These are phyloP conservation scores for Pseudoips prasinana DNA, from an alignment of 2,888 invertebrate genomes.

Conservation along the genomic window DNA sequence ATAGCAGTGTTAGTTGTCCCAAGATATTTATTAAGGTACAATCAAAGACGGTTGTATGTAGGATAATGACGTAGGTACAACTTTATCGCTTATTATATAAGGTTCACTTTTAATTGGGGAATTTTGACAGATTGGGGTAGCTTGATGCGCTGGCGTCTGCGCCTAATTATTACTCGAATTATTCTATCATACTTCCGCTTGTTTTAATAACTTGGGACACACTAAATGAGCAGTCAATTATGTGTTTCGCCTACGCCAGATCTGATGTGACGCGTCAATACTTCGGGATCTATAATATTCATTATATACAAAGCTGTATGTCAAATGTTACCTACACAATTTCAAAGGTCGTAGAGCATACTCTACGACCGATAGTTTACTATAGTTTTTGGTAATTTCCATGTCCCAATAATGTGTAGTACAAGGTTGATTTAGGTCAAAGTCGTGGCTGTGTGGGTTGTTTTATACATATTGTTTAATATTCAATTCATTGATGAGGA, in stretches of 20 bases:
- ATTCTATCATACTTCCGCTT: no score
- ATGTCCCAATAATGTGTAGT: conserved; percentile 10
- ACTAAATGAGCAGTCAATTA: conserved; percentile 43
- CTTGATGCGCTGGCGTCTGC: no score
- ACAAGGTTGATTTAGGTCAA: conserved; percentile 27
- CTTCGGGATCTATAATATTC: conserved; percentile 41
- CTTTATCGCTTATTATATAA: no score
- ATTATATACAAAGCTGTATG: conserved; percentile 52
- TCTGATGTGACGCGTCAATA: conserved; percentile 42
- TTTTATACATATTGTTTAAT: background rate
- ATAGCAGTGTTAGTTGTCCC: no score
- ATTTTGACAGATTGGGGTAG: no score
- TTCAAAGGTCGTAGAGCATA: conserved; percentile 33
- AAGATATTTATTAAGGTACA: no score
- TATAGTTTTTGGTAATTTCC: conserved; percentile 19
- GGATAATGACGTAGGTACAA: no score
- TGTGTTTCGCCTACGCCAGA: conserved; percentile 45
- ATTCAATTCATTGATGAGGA: no score
- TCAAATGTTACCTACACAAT: conserved; percentile 48
- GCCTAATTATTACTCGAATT: no score
- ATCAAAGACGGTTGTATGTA: no score
- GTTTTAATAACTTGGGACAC: conserved; percentile 32
- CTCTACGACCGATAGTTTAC: background rate
- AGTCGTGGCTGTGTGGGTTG: conserved; percentile 10
- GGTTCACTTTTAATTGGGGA: no score